Base-by-base conservation (phyloP, 92 coral and sea anemone species). In the Umimayanthus chanpuru region DNA sequence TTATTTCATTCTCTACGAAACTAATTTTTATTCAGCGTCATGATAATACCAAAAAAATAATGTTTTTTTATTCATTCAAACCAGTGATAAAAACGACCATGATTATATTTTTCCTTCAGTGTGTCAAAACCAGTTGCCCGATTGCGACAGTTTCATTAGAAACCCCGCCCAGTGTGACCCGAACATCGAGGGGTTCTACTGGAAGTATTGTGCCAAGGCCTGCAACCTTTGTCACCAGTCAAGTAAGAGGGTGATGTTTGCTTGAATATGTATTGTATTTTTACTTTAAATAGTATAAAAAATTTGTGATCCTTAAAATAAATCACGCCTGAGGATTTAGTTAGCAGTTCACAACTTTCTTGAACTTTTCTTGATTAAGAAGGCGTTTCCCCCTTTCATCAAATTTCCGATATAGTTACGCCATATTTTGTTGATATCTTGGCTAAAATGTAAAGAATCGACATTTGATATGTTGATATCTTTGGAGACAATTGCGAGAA, bases 121-220 rank as follows among this genome's bases (percentile, higher is more conserved):
- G 4, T 83, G 87, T 72, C 77, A 83, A 26, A 83, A 83, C 44
- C 87, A 83, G 26, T 83, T 83, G 58, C 87, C 66, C 16, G 87
- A 83, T 67, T 83, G 87, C 65, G 78, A 70, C 25, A 83, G 78
- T 47, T 83, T 83, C 40, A 83, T 83, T 67, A 44, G 40, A 30
- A 83, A 66, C 65, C 87, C 87, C 66, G 65, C 56, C 40, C 87
- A 83, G 47, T 83, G 87, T 67, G 87, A 83, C 43, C 28, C 61
- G 26, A 83, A 83, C 66, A 83, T 83, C 44, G 43, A 41, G 40
- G 87, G 87, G 9, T 83, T 83, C 41, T 83, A 83, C 87, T 25
- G 32, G 67, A 83, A 83, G 66, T 83, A 83, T 20, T 83, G 87
- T 68, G 87, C 87, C 26, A 83, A 68, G 67, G 87, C 87, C 23